Conservation (phyloP, 2,113 vertebrate genomes). For the Prunella fulvescens region DNA sequence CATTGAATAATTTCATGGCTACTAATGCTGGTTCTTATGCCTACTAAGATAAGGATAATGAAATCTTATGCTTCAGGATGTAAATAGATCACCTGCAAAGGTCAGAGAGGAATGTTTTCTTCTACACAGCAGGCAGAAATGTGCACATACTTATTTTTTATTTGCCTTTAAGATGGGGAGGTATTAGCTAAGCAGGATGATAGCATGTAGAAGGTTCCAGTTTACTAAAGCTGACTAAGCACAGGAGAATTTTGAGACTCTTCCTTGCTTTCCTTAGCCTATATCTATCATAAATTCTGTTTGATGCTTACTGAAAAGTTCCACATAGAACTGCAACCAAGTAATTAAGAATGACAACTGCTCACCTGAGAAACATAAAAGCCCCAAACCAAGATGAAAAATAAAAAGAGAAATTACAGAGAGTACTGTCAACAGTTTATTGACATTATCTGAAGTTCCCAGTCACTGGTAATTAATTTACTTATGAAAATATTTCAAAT, state of each 20-base stretch:
- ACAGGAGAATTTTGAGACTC: neutral
- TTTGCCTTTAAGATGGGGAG: neutral
- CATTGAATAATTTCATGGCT: constrained; percentile 23
- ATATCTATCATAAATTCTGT: neutral
- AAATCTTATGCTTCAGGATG: neutral
- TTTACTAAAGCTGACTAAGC: neutral
- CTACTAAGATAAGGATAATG: neutral
- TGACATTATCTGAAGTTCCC: neutral
- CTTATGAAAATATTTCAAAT: neutral
- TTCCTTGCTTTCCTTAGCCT: neutral
- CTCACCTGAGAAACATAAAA: neutral
- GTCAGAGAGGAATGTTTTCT: constrained; percentile 21
- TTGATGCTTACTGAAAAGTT: neutral
- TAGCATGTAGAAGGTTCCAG: neutral
- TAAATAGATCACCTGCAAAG: neutral
- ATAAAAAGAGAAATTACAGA: neutral
- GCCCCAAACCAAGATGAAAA: neutral
- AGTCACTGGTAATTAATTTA: neutral
- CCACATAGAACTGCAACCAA: neutral
- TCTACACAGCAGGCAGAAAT: neutral
- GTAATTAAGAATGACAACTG: neutral
- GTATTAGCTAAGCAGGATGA: neutral
- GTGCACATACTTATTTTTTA: neutral
- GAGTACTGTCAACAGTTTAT: neutral
- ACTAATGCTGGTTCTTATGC: neutral